These are phyloP conservation scores for Nephila pilipes DNA, from an alignment of 1,140 invertebrate species.

Conservation along the genomic window DNA sequence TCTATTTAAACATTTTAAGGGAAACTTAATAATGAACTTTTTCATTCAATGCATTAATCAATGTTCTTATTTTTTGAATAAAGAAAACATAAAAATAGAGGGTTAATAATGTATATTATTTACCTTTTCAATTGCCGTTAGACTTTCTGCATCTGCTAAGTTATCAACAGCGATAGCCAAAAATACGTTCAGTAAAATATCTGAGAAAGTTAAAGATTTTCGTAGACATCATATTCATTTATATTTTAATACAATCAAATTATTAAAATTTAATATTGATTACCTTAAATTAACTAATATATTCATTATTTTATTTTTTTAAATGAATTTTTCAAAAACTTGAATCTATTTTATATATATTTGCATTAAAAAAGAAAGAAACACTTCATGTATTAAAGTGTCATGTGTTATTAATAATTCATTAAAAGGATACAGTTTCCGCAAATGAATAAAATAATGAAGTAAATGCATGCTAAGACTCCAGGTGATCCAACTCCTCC, in stretches of 20 bases:
- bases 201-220: constrained; percentile 69
- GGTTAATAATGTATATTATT: no score
- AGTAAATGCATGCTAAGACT: constrained; percentile 96
- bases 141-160: constrained; percentile 97
- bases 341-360: neutral
- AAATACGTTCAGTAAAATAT: constrained; percentile 99
- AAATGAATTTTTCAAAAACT: neutral
- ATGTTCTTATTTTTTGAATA: no score
- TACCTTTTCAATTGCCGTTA: constrained; percentile 95
- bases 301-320: neutral
- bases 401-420: neutral
- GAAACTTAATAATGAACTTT: no score
- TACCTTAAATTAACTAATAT: neutral
- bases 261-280: neutral
- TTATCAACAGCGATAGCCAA: constrained; percentile 99
- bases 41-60: no score
- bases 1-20: no score
- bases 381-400: neutral
- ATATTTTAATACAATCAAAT: neutral
- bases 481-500: constrained; percentile 95
- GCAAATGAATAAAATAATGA: constrained; percentile 99
- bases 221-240: neutral
- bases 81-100: no score
- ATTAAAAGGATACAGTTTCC: constrained; percentile 94
- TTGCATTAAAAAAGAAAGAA: neutral